Evolutionary conservation across 2,797 vertebrate genomes (phyloP).

Genomic region (Crypturellus tataupa): DNA sequence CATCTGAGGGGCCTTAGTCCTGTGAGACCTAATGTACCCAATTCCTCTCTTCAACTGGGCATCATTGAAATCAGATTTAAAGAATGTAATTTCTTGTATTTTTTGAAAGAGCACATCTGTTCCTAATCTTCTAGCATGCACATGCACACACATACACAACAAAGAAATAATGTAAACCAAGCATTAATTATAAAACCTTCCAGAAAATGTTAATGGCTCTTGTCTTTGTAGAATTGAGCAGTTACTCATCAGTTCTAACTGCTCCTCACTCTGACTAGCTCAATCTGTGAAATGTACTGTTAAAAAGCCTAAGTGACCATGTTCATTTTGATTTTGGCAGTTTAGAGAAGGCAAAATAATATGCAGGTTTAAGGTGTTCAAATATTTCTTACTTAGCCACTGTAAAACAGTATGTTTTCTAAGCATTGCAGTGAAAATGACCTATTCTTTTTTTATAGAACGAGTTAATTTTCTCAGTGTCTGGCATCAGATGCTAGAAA

Average conservation of each 20-base stretch:
- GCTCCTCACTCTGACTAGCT: background rate
- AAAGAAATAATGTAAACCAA: background rate
- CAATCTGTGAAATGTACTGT: background rate
- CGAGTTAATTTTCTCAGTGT: background rate
- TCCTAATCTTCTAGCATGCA: background rate
- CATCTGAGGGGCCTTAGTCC: background rate
- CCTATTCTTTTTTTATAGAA: background rate
- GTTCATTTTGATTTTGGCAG: background rate
- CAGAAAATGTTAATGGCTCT: background rate
- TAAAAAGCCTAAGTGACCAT: background rate
- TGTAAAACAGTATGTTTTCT: background rate
- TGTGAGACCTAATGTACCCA: background rate
- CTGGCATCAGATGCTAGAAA: background rate
- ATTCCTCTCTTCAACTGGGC: background rate
- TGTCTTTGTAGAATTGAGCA: background rate
- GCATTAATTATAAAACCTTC: background rate
- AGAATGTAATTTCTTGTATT: background rate
- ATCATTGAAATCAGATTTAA: background rate
- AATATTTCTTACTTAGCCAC: background rate
- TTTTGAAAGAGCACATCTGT: background rate
- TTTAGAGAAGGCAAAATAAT: background rate
- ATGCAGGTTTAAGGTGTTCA: background rate
- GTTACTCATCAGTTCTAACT: background rate
- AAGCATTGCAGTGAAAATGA: background rate
- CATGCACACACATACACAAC: background rate